phyloP scores from a whole-genome alignment of 2,888 invertebrate genomes.

The Patella depressa region DNA sequence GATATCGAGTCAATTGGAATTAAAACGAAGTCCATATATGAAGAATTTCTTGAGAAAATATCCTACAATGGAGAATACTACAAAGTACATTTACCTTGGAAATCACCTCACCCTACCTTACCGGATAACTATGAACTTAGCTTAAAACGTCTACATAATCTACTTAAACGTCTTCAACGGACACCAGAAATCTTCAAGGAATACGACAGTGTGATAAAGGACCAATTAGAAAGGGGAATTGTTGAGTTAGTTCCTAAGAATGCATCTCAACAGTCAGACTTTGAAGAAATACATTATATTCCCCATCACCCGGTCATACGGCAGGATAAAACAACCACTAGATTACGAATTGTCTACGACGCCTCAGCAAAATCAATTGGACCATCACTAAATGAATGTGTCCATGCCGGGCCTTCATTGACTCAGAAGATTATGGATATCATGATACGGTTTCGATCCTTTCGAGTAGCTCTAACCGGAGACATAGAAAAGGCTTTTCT shows the following conservation, averaged over 20 bases:
- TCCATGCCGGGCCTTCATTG: not conserved
- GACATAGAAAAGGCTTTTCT: constrained; percentile 13
- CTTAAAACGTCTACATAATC: not conserved
- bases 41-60: not conserved
- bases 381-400: not conserved
- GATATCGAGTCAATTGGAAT: not conserved
- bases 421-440: constrained; percentile 3
- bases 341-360: not conserved
- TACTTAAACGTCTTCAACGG: not conserved
- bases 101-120: not conserved
- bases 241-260: not conserved
- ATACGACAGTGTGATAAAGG: not conserved
- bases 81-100: not conserved
- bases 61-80: not conserved
- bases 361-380: not conserved
- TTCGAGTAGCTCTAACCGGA: not conserved
- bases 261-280: not conserved
- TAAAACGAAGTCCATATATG: not conserved
- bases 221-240: not conserved
- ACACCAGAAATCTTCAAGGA: not conserved
- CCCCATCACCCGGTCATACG: not conserved
- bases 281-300: not conserved
- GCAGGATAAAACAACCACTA: not conserved
- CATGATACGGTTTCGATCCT: not conserved
- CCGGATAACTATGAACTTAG: not conserved